Evolutionary conservation across 2,888 invertebrate genomes (phyloP).

Genomic region (Julus scandinavius): DNA sequence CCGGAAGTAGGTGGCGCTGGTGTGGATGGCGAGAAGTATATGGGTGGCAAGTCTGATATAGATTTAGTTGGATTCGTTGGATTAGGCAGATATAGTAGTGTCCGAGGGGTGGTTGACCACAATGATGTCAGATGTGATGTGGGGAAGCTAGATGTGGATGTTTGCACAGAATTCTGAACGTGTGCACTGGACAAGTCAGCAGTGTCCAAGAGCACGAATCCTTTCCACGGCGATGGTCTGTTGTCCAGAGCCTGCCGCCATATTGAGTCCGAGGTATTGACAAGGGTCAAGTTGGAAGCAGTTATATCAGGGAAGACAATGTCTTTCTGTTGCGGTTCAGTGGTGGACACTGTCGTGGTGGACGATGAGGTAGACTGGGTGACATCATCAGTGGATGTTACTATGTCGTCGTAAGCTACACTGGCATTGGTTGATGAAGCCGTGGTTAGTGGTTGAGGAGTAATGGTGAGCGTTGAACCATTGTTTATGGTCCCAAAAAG

Average conservation of each 20-base stretch:
- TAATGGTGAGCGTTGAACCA: background rate
- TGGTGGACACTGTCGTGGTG: background rate
- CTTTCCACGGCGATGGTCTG: background rate
- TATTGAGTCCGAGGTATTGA: background rate
- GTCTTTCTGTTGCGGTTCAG: background rate
- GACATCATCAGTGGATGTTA: background rate
- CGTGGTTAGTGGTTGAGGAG: background rate
- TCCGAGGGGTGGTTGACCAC: background rate
- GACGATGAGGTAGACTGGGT: background rate
- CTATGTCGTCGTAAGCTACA: background rate
- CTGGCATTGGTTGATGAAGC: background rate
- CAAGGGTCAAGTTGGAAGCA: background rate
- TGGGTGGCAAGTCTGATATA: background rate
- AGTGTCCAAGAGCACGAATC: background rate
- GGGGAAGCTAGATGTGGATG: background rate
- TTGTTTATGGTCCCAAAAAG: background rate
- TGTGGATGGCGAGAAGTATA: background rate
- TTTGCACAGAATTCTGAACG: background rate
- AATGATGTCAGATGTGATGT: background rate
- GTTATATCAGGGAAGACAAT: conserved; percentile 7
- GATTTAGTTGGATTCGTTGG: background rate
- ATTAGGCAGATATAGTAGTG: background rate
- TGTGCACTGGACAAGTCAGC: background rate
- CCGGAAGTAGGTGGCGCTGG: background rate
- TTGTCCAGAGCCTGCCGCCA: conserved; percentile 14